phyloP scores from a whole-genome alignment of 2,113 vertebrate species.

The Fukomys damarensis region DNA sequence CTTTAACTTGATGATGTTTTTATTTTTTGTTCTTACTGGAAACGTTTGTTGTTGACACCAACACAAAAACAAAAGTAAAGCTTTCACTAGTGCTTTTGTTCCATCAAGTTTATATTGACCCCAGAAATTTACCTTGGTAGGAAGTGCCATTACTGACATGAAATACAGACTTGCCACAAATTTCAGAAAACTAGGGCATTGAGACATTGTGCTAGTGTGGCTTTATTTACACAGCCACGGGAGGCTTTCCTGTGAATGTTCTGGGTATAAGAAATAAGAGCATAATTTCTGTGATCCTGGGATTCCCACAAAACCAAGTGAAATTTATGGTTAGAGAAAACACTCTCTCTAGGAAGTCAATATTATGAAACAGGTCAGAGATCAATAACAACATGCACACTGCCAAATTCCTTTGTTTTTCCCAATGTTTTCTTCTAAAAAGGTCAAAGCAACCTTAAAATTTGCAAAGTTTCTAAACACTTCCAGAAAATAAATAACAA shows the following conservation, averaged over 20 bases:
- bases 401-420: conserved; percentile 1
- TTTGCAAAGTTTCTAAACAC: neutral
- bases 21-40: conserved; percentile 43
- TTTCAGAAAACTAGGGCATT: conserved; percentile 8
- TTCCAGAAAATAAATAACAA: neutral
- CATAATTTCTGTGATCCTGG: neutral
- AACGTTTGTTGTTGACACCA: neutral
- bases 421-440: neutral
- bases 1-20: conserved; percentile 26
- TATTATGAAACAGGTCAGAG: conserved; percentile 22
- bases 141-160: neutral
- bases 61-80: conserved; percentile 12
- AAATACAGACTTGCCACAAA: conserved; percentile 12
- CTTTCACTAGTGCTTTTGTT: neutral
- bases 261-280: neutral
- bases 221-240: conserved; percentile 24
- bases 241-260: neutral
- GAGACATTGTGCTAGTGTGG: neutral
- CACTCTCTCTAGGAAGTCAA: conserved; percentile 9
- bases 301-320: neutral
- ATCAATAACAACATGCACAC: neutral
- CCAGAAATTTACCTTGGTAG: conserved; percentile 8
- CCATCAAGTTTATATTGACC: neutral
- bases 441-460: conserved; percentile 22
- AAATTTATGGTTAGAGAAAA: conserved; percentile 26